A percentile compares a stretch with the other conserved stretches of the same genome.
Evolutionary conservation across 2,888 invertebrate species (phyloP).

Genomic region (Pinctada fucata): DNA sequence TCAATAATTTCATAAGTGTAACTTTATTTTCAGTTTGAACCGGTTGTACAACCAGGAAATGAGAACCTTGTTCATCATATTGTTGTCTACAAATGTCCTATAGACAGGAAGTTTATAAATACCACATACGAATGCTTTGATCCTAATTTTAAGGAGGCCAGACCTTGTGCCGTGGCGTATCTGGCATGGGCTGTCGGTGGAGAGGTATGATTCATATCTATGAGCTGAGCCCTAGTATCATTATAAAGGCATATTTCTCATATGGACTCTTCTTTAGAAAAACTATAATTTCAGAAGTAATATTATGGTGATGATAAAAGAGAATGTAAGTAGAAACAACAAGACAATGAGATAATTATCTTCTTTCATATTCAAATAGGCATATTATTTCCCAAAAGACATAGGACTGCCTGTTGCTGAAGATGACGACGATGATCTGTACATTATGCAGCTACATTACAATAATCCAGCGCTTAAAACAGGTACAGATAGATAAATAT

Average conservation of each 20-base stretch:
- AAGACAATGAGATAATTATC: too few species aligned
- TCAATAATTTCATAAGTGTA: not conserved
- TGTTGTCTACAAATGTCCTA: constrained; percentile 87
- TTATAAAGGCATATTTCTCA: too few species aligned
- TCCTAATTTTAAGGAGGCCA: not conserved
- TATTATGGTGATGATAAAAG: too few species aligned
- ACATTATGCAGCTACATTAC: constrained; percentile 56
- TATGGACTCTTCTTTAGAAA: too few species aligned
- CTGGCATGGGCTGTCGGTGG: constrained; percentile 42
- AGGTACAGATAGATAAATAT: too few species aligned
- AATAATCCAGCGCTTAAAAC: constrained; percentile 45
- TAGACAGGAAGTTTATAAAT: constrained; percentile 14
- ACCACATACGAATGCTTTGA: constrained; percentile 27
- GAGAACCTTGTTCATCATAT: constrained; percentile 89
- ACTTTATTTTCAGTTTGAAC: constrained; percentile 77
- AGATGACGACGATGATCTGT: constrained; percentile 44
- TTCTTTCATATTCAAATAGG: too few species aligned
- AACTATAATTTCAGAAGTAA: too few species aligned
- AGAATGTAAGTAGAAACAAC: too few species aligned
- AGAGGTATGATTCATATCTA: constrained; percentile 31
- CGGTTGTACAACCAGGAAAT: constrained; percentile 82
- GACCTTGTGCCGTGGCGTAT: constrained; percentile 6
- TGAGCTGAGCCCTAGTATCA: too few species aligned
- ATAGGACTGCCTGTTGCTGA: constrained; percentile 54
- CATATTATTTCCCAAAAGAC: constrained; percentile 52